phyloP scores from a whole-genome alignment of 2,113 vertebrate genomes.

The Campylomormyrus numenius region DNA sequence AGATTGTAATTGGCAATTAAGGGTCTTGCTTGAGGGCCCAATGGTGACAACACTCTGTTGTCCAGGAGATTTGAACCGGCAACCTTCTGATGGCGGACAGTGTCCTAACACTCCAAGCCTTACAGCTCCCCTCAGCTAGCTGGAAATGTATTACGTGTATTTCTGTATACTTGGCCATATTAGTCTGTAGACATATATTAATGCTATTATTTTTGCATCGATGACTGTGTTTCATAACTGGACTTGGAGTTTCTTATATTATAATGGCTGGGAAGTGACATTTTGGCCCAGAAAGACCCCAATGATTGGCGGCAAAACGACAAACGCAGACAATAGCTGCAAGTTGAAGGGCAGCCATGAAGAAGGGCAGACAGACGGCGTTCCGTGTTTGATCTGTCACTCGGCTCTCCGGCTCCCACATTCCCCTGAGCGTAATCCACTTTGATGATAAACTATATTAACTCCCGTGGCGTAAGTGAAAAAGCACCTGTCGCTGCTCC shows the following conservation, averaged over 20 bases:
- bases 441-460: constrained; percentile 80
- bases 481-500: constrained; percentile 78
- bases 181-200: background rate
- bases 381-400: constrained; percentile 68
- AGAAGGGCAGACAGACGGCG: constrained; percentile 57
- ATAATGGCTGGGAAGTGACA: background rate
- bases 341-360: constrained; percentile 48
- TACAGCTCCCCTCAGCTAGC: background rate
- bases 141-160: background rate
- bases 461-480: constrained; percentile 70
- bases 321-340: constrained; percentile 56
- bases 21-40: background rate
- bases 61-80: background rate
- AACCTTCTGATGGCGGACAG: background rate
- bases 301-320: constrained; percentile 12
- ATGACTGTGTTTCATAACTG: background rate
- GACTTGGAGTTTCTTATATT: background rate
- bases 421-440: constrained; percentile 67
- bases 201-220: background rate
- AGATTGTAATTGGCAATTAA: background rate
- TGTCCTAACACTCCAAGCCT: background rate
- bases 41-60: background rate
- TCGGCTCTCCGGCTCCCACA: constrained; percentile 65
- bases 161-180: background rate
- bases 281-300: background rate